A percentile compares a stretch with the other conserved stretches of the same genome.
Evolutionary conservation across 2,888 invertebrate genomes (phyloP).

Genomic region (Elysia crispata): DNA sequence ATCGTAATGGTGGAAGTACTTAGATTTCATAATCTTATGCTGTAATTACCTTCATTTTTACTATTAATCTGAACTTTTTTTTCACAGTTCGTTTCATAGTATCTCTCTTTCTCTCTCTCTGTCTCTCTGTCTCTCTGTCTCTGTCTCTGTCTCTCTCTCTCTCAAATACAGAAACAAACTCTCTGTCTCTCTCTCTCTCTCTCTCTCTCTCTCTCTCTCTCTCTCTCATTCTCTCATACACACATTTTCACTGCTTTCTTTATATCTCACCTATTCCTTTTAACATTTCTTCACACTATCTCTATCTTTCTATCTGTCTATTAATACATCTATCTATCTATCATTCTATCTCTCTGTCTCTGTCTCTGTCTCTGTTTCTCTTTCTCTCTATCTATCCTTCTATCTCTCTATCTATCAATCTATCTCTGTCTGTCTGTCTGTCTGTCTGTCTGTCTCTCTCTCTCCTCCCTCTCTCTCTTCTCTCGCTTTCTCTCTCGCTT

Average conservation of each 20-base stretch:
- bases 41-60: not conserved
- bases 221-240: not conserved
- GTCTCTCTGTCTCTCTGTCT: too few species aligned
- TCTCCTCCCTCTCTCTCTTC: not conserved
- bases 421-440: not conserved
- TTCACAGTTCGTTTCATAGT: not conserved
- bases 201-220: not conserved
- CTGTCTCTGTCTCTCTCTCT: not conserved
- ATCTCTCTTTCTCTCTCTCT: not conserved
- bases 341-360: slow-evolving; percentile 13
- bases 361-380: slow-evolving; percentile 22
- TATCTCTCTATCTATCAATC: not conserved
- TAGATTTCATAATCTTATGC: not conserved
- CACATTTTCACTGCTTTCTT: not conserved
- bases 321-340: not conserved
- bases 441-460: not conserved
- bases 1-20: not conserved
- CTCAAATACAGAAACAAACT: too few species aligned
- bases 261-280: not conserved
- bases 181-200: not conserved
- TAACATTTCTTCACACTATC: not conserved
- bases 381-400: not conserved
- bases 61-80: not conserved
- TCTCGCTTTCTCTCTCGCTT: not conserved
- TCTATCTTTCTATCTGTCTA: slow-evolving; percentile 12